phyloP scores from a whole-genome alignment of 2,113 vertebrate species.

The Lonchura striata region DNA sequence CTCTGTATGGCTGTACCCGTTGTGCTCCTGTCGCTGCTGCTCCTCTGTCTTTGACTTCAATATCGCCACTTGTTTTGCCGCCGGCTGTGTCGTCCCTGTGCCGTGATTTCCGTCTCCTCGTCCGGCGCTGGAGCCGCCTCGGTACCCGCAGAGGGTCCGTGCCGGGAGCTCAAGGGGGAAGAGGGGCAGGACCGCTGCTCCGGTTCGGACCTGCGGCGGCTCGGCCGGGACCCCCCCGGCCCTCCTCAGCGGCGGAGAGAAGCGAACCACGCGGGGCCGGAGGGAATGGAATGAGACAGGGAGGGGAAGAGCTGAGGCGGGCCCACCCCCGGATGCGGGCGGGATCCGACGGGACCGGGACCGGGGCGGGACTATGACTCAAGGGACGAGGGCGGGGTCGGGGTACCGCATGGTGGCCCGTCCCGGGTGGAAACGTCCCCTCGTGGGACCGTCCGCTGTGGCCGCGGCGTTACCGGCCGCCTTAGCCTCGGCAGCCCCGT shows the following conservation, averaged over 20 bases:
- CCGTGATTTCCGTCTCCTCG: conserved; percentile 52
- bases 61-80: conserved; percentile 58
- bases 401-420: not conserved
- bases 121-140: conserved; percentile 48
- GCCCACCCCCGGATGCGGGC: not conserved
- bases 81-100: conserved; percentile 58
- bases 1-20: conserved; percentile 67
- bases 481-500: not conserved
- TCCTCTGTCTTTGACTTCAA: conserved; percentile 33
- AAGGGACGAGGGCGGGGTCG: not conserved
- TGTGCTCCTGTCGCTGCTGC: conserved; percentile 64
- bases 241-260: not conserved
- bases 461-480: not conserved
- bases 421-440: not conserved
- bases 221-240: not conserved
- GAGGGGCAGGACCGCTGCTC: not conserved
- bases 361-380: not conserved
- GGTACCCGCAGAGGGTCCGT: not conserved
- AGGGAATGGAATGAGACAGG: not conserved
- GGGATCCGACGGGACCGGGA: not conserved
- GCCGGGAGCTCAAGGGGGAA: not conserved
- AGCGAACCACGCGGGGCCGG: not conserved
- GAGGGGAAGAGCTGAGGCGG: not conserved
- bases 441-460: not conserved
- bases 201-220: not conserved